Evolutionary conservation across 1,140 invertebrate species (phyloP), one percentile per base, ranked within the genome.

Genomic region (Meloidogyne hapla): DNA sequence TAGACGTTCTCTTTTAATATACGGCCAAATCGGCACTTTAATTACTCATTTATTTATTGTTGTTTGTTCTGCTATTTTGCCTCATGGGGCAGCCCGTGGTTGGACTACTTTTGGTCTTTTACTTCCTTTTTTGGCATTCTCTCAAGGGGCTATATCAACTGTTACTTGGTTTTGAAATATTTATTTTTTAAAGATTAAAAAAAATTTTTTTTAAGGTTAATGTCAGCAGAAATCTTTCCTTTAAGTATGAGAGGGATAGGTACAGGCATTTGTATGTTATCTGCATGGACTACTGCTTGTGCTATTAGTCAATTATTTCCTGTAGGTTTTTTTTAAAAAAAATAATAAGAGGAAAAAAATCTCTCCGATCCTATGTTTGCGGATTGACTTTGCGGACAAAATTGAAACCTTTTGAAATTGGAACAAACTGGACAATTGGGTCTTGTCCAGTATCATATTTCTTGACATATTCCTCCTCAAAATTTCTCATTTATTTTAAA

Each of bases 31-130:
- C 13, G 70, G 70, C 1, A 21, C 23, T 23, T 40, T 73, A 23
- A 28, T 12, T 25, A 21, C 40, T 21, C 15, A 61, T 38, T 25
- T 73, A 40, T 0, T 63, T 61, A 73, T 73, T 38, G 48, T 61
- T 42, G 10, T 62, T 38, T 61, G 56, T 61, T 73, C 56, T 21
- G 28, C 48, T 21, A 25, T 73, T 63, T 62, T 73, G 0, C 56
- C 70, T 38, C 23, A 33, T 21, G 70, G 70, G 33, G 28, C 15
- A 38, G 10, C 21, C 5, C 26, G 70, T 12, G 70, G 70, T 28
- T 73, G 70, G 70, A 21, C 56, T 21, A 73, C 70, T 23, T 62
- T 73, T 61, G 70, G 38, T n/a, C 70, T 73, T 56, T 8, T 73
- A 64, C 70, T 73, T 38, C 21, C 64, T 21, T 62, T 73, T 13